Evolutionary conservation across 2,888 invertebrate genomes (phyloP).

Genomic region (Agrenia bidenticulata): DNA sequence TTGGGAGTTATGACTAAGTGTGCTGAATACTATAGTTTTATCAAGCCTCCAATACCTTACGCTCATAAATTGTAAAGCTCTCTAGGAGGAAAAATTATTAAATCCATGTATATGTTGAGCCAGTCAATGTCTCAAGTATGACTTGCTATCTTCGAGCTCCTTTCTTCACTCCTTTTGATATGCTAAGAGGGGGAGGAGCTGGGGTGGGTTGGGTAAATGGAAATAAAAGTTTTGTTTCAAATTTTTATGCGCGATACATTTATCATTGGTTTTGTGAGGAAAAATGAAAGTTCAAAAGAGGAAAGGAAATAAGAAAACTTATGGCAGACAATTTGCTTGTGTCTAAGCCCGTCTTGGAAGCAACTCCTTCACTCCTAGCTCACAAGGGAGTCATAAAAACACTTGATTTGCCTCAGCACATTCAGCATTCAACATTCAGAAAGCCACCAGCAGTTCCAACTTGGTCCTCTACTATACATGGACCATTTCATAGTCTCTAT

Average conservation of each 20-base stretch:
- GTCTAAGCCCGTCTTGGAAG: too few relatives aligned
- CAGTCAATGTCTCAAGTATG: too few relatives aligned
- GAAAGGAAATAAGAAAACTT: conserved; percentile 49
- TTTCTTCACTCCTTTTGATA: too few relatives aligned
- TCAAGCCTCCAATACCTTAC: too few relatives aligned
- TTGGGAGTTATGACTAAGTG: too few relatives aligned
- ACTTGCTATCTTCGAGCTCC: too few relatives aligned
- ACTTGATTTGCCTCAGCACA: conserved; percentile 53
- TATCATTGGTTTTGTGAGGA: conserved; percentile 9
- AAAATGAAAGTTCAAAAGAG: conserved; percentile 21
- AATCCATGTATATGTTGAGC: too few relatives aligned
- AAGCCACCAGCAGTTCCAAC: conserved; percentile 9
- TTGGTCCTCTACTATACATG: background rate
- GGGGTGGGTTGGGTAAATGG: background rate
- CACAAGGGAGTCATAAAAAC: conserved; percentile 53
- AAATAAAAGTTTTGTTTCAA: conserved; percentile 11
- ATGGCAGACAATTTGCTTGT: conserved; percentile 53
- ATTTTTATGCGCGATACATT: conserved; percentile 14
- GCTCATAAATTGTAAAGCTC: too few relatives aligned
- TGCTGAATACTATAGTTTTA: too few relatives aligned
- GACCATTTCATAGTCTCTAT: too few relatives aligned
- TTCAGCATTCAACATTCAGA: conserved; percentile 23
- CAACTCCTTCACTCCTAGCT: conserved; percentile 35
- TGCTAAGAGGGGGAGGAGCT: too few relatives aligned
- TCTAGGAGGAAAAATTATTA: too few relatives aligned